phyloP scores from a whole-genome alignment of 2,797 vertebrate genomes.

The Falco berigora region DNA sequence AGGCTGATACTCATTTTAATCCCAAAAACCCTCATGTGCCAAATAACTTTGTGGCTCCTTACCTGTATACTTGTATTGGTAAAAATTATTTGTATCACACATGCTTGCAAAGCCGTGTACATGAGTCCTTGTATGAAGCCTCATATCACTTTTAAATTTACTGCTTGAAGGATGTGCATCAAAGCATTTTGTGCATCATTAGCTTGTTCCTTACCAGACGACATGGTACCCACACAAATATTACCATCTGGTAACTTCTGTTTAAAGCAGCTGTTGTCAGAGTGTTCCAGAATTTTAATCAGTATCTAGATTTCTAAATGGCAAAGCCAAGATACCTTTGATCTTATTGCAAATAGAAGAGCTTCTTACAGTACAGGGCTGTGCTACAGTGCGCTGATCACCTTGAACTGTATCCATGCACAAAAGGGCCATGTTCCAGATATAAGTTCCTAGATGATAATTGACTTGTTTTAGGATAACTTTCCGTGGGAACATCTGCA shows the following conservation, averaged over 20 bases:
- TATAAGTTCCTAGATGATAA: neutral
- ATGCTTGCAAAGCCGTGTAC: neutral
- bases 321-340: neutral
- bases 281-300: slow-evolving; percentile 38
- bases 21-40: neutral
- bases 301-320: slow-evolving; percentile 4
- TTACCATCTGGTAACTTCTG: slow-evolving; percentile 59
- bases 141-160: neutral
- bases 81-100: neutral
- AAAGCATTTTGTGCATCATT: slow-evolving; percentile 40
- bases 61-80: neutral
- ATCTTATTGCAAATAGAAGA: neutral
- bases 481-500: neutral
- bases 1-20: neutral
- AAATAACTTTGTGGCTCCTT: neutral
- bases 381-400: neutral
- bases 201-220: slow-evolving; percentile 45
- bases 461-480: neutral
- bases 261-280: slow-evolving; percentile 44
- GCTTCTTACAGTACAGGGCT: neutral
- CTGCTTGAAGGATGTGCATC: slow-evolving; percentile 19
- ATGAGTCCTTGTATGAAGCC: neutral
- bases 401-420: no score
- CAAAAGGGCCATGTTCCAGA: neutral
- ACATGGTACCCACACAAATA: slow-evolving; percentile 47